Conservation (phyloP, 23 tunicate genomes). For the Phallusia fumigata region DNA sequence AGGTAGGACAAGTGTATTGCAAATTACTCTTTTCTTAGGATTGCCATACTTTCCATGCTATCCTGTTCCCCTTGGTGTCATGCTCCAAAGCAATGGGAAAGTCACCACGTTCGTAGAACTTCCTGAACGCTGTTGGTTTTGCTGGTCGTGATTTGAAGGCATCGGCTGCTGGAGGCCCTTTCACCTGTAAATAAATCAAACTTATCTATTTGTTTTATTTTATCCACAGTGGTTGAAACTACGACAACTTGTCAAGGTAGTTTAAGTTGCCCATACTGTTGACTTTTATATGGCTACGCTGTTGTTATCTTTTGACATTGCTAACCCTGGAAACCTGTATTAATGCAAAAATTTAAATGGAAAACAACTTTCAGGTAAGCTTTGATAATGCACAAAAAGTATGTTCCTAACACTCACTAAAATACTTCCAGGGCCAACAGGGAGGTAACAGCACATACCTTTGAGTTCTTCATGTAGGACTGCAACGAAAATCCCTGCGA, state of each 20-base stretch:
- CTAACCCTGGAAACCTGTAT: too few relatives aligned
- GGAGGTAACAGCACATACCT: constrained; percentile 43
- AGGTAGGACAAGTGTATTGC: background rate
- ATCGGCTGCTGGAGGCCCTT: constrained; percentile 90
- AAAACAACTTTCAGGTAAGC: too few relatives aligned
- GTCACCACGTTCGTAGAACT: constrained; percentile 99
- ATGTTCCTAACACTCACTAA: too few relatives aligned
- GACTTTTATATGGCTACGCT: too few relatives aligned
- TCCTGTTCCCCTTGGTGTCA: constrained; percentile 99
- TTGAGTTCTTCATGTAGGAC: constrained; percentile 90
- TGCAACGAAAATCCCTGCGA: constrained; percentile 87
- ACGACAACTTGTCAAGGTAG: too few relatives aligned
- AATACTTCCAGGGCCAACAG: too few relatives aligned
- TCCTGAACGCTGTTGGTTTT: constrained; percentile 93
- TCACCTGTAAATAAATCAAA: constrained; percentile 36
- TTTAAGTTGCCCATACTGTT: too few relatives aligned
- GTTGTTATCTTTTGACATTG: too few relatives aligned
- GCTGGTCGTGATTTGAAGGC: constrained; percentile 85
- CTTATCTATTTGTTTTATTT: too few relatives aligned
- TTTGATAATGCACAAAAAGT: too few relatives aligned
- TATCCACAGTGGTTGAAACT: too few relatives aligned
- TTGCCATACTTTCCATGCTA: constrained; percentile 92
- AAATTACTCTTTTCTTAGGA: background rate
- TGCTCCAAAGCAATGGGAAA: constrained; percentile 99
- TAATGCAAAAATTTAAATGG: too few relatives aligned